Base-by-base conservation (phyloP, 1,140 invertebrate genomes). In the Drosophila serrata region DNA sequence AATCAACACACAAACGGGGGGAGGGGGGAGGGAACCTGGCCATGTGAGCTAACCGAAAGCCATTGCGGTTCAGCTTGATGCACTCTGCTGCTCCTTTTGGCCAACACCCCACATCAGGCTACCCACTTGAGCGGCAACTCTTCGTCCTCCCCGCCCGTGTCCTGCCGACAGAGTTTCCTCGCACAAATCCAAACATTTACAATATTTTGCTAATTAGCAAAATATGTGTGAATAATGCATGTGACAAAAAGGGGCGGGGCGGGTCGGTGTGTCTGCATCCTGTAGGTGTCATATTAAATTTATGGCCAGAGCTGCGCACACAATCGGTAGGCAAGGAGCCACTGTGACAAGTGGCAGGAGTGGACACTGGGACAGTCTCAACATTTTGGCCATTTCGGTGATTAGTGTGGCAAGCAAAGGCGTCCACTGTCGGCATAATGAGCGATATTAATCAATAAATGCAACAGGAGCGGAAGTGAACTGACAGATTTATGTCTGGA, bases 141-240 rank as follows among this genome's bases (percentile, higher is more conserved):
- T 13, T 8, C n/a, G 8, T 11, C 11, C 4, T 35, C 39, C 39
- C 11, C 8, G n/a, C 42, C 27, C n/a, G 19, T 8, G 22, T 15
- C 13, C 22, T 11, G 42, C 6, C 19, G 31, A 59, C 56, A 62
- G 60, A n/a, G n/a, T n/a, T 43, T 39, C 60, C 67, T 64, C 64
- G 68, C 85, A 85, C 75, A 85, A 90, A 90, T 88, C 65, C 86
- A 85, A 90, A 90, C 86, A 90, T 90, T 90, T 88, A 90, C 85
- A 90, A 88, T 88, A 88, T 88, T 88, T 88, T 88, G 86, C 85
- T 88, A 88, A 88, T 88, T 88, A 88, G 85, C 85, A 79, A 77
- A 84, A 88, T 90, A 85, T 79, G 85, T 85, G 85, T 88, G 85
- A 88, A 88, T 88, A 88, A 88, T 88, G 85, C 87, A 88, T 78